Evolutionary conservation across 2,797 vertebrate species (phyloP).

Genomic region (Lophotriccus pileatus): DNA sequence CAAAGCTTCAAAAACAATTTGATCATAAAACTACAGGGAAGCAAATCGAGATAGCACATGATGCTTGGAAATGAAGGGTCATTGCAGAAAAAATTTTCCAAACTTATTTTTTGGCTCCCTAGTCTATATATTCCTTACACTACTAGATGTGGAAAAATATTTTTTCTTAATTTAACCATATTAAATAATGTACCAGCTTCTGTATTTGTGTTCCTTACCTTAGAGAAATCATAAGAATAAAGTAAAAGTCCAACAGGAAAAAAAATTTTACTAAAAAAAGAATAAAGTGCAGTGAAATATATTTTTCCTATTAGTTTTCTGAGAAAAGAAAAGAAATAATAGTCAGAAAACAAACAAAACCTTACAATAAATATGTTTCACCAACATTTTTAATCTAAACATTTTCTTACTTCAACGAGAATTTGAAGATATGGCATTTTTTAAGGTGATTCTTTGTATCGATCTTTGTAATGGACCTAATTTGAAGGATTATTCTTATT

Average conservation of each 20-base stretch:
- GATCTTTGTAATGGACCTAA: neutral
- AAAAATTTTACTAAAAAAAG: neutral
- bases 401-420: neutral
- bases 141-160: fast-evolving
- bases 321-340: neutral
- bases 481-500: neutral
- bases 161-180: neutral
- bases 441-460: neutral
- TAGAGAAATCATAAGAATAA: neutral
- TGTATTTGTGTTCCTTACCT: neutral
- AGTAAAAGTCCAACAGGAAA: neutral
- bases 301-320: neutral
- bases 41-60: neutral
- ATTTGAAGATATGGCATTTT: neutral
- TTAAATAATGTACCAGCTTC: neutral
- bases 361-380: neutral
- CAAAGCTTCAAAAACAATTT: neutral
- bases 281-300: neutral
- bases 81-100: neutral
- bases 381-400: neutral
- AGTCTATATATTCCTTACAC: neutral
- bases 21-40: neutral
- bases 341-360: neutral
- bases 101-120: neutral
- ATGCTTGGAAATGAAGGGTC: neutral